phyloP scores from a whole-genome alignment of 2,113 vertebrate species.

The Alethe diademata region DNA sequence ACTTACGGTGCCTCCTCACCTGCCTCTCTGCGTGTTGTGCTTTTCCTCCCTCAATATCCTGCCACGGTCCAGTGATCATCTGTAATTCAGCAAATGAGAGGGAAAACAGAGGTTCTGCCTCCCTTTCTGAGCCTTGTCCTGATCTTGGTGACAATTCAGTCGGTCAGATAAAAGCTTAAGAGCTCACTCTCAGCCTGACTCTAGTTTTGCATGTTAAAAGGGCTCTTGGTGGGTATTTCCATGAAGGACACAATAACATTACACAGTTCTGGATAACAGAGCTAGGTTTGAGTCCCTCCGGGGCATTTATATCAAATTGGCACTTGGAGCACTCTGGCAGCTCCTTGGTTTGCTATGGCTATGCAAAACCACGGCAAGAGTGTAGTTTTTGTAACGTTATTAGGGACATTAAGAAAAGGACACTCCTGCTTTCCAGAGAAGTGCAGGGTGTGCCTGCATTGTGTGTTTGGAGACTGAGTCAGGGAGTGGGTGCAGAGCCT shows the following conservation, averaged over 20 bases:
- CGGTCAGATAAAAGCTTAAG: neutral
- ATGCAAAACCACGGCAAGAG: neutral
- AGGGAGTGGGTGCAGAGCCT: neutral
- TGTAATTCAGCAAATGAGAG: conserved; percentile 21
- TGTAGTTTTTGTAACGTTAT: neutral
- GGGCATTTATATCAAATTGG: neutral
- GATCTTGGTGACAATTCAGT: neutral
- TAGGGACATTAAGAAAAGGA: neutral
- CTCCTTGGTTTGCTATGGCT: neutral
- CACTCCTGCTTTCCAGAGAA: neutral
- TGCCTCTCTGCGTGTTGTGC: neutral
- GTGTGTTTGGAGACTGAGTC: neutral
- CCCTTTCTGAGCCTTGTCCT: neutral
- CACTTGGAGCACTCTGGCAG: neutral
- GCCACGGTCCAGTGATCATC: neutral
- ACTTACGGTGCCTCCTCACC: neutral
- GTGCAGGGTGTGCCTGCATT: neutral
- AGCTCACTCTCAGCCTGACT: neutral
- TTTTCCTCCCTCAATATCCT: neutral
- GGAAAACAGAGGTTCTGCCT: neutral
- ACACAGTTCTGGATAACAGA: neutral
- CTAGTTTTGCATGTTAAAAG: neutral
- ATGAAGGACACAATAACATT: neutral
- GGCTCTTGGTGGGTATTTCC: neutral
- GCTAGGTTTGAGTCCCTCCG: neutral